Evolutionary conservation across 2,113 vertebrate species (phyloP).

Genomic region (Bufo bufo): DNA sequence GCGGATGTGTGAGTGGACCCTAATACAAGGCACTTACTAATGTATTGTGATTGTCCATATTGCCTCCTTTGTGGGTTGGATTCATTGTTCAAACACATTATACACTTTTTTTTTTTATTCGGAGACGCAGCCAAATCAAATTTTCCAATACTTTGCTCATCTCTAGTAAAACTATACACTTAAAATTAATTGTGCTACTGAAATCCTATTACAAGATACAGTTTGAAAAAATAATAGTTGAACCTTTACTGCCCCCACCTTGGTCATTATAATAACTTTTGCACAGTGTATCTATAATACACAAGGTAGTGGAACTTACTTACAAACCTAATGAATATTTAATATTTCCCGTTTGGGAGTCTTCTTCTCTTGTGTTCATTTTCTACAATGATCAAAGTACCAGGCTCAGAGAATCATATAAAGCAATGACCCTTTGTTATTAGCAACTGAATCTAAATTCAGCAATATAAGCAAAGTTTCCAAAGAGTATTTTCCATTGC

Average conservation of each 20-base stretch:
- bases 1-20: too few species aligned
- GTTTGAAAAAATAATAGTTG: not conserved
- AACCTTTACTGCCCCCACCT: not conserved
- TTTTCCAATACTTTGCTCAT: too few species aligned
- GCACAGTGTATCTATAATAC: not conserved
- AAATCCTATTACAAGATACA: too few species aligned
- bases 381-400: slow-evolving; percentile 3
- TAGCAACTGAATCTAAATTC: not conserved
- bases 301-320: slow-evolving; percentile 1
- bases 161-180: too few species aligned
- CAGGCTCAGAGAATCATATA: not conserved
- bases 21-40: too few species aligned
- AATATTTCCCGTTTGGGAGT: not conserved
- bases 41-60: too few species aligned
- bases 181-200: too few species aligned
- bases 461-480: slow-evolving; percentile 9
- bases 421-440: slow-evolving; percentile 13
- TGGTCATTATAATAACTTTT: not conserved
- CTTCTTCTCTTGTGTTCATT: not conserved
- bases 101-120: too few species aligned
- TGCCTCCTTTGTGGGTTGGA: too few species aligned
- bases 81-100: too few species aligned
- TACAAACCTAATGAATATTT: slow-evolving; percentile 1
- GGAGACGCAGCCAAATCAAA: too few species aligned
- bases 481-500: not conserved